Conservation (phyloP, 2,888 invertebrate genomes). For the Halocaridina rubra region DNA sequence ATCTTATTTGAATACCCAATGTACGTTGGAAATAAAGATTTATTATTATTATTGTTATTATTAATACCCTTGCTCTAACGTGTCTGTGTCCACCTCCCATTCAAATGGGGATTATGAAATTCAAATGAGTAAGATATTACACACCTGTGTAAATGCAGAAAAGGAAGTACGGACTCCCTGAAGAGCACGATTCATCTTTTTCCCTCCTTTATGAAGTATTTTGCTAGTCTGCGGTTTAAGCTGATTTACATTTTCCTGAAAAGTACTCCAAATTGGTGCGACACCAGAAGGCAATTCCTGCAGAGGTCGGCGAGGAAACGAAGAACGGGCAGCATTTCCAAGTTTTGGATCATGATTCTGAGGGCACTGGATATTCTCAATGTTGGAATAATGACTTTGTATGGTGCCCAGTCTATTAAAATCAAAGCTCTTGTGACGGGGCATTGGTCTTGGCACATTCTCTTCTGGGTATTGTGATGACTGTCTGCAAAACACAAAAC, state of each 20-base stretch:
- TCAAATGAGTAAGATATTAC: no score
- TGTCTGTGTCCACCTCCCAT: no score
- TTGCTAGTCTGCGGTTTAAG: slow-evolving; percentile 40
- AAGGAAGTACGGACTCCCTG: slow-evolving; percentile 47
- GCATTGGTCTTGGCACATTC: no score
- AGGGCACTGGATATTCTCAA: neutral
- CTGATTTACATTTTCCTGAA: slow-evolving; percentile 36
- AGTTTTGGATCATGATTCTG: neutral
- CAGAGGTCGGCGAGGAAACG: slow-evolving; percentile 2
- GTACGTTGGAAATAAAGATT: no score
- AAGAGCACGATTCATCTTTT: slow-evolving; percentile 34
- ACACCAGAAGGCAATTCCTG: slow-evolving; percentile 31
- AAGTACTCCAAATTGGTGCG: slow-evolving; percentile 19
- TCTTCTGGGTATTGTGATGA: neutral
- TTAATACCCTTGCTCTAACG: no score
- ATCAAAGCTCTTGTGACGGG: neutral
- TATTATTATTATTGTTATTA: no score
- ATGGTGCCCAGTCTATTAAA: neutral
- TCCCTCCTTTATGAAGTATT: slow-evolving; percentile 31
- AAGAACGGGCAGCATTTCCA: neutral
- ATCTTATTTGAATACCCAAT: no score
- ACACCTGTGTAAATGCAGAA: slow-evolving; percentile 43
- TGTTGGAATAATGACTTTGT: neutral
- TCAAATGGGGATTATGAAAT: no score
- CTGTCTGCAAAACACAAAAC: no score